Evolutionary conservation across 2,797 vertebrate species (phyloP), one percentile per base, ranked within the genome.

Genomic region (Pitangus sulphuratus): DNA sequence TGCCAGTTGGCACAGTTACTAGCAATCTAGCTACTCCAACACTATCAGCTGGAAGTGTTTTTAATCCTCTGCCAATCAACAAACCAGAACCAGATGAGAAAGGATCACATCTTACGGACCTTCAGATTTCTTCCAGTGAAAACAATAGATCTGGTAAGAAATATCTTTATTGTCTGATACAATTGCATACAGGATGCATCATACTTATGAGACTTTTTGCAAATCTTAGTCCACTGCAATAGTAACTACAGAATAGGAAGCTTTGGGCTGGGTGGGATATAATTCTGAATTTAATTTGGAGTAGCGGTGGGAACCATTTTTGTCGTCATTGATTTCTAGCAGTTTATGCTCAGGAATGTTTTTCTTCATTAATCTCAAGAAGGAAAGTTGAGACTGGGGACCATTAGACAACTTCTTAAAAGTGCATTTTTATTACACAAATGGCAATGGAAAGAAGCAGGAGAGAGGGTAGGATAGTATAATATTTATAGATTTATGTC

Each of bases 41-140:
- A 1, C 98, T 99, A 69, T 98, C 99, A 37, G 98, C 98, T 82
- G 98, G 98, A 97, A 98, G 96, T 33, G 96, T 99, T 92, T 99
- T 99, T 96, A 99, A 98, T 96, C 98, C 99, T 78, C 92, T 98
- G 79, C 98, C 98, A 93, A 89, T 96, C 92, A 98, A 70, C 86
- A 98, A 97, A 96, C 85, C 90, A 60, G 98, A 98, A 65, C 82
- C 98, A 62, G 98, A 98, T 96, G 98, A 98, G 68, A 98, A 98
- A 96, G 97, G 97, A 84, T 96, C 97, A 62, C 97, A 97, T 87
- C 96, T 97, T 88, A 8, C 97, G 87, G 98, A 98, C 28, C 97
- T 97, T 87, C 97, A 97, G 89, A 96, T 97, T 87, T 94, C 98
- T 96, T 97, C 98, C 82, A 95, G 92, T 83, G 98, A 98, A 97